A percentile compares a stretch with the other conserved stretches of the same genome.
Evolutionary conservation across 2,888 invertebrate species (phyloP).

Genomic region (Listrodromus nycthemerus): DNA sequence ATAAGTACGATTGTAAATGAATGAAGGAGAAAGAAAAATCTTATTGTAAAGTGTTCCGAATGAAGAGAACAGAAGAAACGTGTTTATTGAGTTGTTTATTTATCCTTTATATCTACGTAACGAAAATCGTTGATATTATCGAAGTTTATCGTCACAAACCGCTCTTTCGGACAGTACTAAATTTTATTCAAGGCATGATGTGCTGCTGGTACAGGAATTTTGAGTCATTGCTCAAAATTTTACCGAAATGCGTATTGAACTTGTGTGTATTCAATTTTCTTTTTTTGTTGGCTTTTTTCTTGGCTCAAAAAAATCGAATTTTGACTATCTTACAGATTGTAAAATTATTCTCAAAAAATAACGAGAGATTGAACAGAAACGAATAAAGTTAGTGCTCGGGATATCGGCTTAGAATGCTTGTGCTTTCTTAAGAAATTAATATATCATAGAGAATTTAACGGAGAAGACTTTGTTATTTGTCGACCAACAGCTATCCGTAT

Average conservation of each 20-base stretch:
- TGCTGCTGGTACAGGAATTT: constrained; percentile 18
- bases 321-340: background rate
- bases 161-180: constrained; percentile 16
- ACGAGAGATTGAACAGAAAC: constrained; percentile 7
- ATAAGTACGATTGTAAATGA: constrained; percentile 20
- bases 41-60: constrained; percentile 11
- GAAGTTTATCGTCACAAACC: constrained; percentile 1
- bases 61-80: constrained; percentile 28
- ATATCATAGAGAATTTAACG: constrained; percentile 35
- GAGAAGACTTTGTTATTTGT: constrained; percentile 17
- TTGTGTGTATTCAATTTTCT: background rate
- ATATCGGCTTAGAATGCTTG: background rate
- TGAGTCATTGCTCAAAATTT: background rate
- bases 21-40: background rate
- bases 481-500: constrained; percentile 28
- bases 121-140: background rate
- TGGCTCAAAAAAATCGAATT: background rate
- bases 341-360: background rate
- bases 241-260: background rate
- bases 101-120: constrained; percentile 21
- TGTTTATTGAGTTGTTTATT: constrained; percentile 34
- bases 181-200: constrained; percentile 30
- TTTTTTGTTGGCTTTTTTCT: too few species aligned
- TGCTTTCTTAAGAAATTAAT: constrained; percentile 51
- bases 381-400: background rate